Percentiles rank a stretch among this genome's conserved stretches.
Evolutionary conservation across 2,113 vertebrate genomes (phyloP).

Genomic region (Tyrannus savana): DNA sequence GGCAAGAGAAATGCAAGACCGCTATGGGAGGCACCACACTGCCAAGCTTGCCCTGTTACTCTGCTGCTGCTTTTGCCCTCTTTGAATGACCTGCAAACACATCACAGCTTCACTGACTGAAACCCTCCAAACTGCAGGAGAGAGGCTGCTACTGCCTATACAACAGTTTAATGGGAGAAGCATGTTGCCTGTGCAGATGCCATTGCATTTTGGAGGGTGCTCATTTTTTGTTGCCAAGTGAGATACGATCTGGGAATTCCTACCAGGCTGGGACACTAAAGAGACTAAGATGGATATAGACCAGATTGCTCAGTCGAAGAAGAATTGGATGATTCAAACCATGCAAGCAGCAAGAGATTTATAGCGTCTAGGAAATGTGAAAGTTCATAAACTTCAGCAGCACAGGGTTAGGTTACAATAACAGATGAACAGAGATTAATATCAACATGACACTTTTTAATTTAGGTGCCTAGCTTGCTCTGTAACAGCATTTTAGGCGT

Average conservation of each 20-base stretch:
- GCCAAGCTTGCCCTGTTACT: neutral
- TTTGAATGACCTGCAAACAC: neutral
- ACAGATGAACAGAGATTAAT: slow-evolving; percentile 47
- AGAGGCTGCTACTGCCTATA: neutral
- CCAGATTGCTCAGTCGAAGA: neutral
- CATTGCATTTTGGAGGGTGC: neutral
- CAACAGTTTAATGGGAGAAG: neutral
- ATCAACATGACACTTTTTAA: slow-evolving; percentile 16
- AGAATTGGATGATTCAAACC: slow-evolving; percentile 52
- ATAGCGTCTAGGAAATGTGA: slow-evolving; percentile 17
- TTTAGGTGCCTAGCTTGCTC: neutral
- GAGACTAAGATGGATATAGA: slow-evolving; percentile 46
- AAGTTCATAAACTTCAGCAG: slow-evolving; percentile 59
- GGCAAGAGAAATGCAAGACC: neutral
- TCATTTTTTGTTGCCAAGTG: slow-evolving; percentile 28
- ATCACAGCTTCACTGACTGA: neutral
- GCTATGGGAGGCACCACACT: neutral
- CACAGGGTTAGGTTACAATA: slow-evolving; percentile 42
- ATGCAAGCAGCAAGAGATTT: slow-evolving; percentile 38
- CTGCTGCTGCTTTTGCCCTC: neutral
- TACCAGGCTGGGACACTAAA: slow-evolving; percentile 4
- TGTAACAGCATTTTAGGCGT: neutral
- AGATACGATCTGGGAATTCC: slow-evolving; percentile 16
- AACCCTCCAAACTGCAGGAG: neutral
- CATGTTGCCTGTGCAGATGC: neutral